Base-by-base conservation (phyloP, 2,113 vertebrate genomes). In the Phodopus roborovskii region DNA sequence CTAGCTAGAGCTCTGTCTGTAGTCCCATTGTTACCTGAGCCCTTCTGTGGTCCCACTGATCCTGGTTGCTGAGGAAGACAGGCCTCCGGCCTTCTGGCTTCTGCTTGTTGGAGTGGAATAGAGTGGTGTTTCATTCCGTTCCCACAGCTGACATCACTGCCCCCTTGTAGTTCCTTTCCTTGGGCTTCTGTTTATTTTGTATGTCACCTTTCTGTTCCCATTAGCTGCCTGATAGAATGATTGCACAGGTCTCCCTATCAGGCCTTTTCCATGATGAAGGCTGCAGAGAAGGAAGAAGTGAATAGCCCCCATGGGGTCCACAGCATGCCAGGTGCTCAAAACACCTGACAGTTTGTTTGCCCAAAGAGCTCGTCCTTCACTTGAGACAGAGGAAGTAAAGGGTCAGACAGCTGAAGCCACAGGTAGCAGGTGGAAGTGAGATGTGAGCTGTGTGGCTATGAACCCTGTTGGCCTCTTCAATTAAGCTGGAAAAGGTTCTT, bases 301-400 rank as follows among this genome's bases (percentile, higher is more conserved):
- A 71, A 17, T 22, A 15, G 39, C 62, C 28, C 58, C 17, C 36
- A 20, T 5, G 26, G 62, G 45, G 8, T 74, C 74, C 42, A 1
- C 3, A 24, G 82, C 73, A 20, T 0, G 0, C 68, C 26, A 16
- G 68, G 83, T 82, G 45, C 87, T 73, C 30, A 42, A 5, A 36
- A 6, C 1, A 0, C 11, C 12, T 45, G n/a, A 62, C 5, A 0
- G 66, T 88, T 48, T 74, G 74, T 70, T 39, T 71, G 90, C 79
- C 56, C 20, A 66, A 36, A n/a, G 6, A 48, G 70, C 64, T 74
- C 26, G 88, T 7, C 28, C 26, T 28, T 94, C 53, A 12, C 75
- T 94, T 83, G n/a, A n/a, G 87, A 33, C n/a, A 90, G 45, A 88
- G 92, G 56, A 92, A 90, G 36, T 74, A 33, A 83, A 87, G 83